Conservation (phyloP, 1,140 invertebrate species). For the Portunus trituberculatus region DNA sequence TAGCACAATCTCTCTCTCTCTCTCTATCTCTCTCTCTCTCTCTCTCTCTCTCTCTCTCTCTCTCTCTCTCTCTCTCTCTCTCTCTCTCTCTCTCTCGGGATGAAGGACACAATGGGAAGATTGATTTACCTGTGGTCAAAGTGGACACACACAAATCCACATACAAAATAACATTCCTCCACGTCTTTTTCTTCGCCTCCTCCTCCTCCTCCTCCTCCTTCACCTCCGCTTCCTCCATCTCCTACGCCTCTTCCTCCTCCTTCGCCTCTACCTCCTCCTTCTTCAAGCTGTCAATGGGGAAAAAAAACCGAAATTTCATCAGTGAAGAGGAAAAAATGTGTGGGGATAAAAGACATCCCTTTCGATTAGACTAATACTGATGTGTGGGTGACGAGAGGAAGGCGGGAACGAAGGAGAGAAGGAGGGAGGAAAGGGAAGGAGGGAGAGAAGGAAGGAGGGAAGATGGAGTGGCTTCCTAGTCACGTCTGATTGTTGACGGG, state of each 20-base stretch:
- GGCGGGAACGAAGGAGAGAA: neutral
- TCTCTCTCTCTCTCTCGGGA: neutral
- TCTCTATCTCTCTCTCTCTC: conserved; percentile 13
- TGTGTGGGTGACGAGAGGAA: neutral
- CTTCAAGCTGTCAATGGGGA: neutral
- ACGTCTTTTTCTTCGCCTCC: too few species aligned
- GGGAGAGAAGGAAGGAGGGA: neutral
- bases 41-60: conserved; percentile 32
- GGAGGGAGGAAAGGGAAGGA: neutral
- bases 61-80: conserved; percentile 24
- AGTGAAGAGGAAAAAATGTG: neutral
- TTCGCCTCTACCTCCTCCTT: neutral
- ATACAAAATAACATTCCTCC: neutral
- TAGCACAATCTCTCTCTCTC: neutral
- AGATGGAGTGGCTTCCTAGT: conserved; percentile 10
- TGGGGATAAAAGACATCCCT: neutral
- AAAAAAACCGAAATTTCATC: neutral
- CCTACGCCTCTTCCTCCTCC: too few species aligned
- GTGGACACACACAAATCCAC: neutral
- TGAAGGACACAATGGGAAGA: neutral
- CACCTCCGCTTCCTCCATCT: too few species aligned
- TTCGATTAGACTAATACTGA: conserved; percentile 23
- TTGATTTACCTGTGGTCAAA: neutral
- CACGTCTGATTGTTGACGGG: conserved; percentile 18
- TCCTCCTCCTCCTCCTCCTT: too few species aligned